Conservation (phyloP, 2,888 invertebrate species). For the Hypomecis punctinalis region DNA sequence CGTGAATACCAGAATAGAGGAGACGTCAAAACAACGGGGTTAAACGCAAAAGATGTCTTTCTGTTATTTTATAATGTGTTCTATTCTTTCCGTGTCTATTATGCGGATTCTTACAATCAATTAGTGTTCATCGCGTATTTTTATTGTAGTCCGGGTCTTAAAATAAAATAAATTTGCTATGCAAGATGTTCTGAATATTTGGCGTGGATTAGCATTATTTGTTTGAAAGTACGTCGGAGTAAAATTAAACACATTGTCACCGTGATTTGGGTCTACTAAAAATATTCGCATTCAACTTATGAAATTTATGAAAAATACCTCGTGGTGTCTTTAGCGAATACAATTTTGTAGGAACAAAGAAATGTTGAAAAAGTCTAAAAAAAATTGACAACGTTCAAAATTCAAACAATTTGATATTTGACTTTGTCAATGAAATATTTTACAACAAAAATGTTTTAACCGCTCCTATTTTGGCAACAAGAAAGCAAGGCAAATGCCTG, state of each 20-base stretch:
- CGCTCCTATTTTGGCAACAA: too few species aligned
- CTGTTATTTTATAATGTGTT: constrained; percentile 54
- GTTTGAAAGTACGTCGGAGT: constrained; percentile 10
- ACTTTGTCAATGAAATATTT: too few species aligned
- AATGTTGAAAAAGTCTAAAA: too few species aligned
- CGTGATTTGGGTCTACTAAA: not conserved
- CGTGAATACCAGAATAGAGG: constrained; percentile 69
- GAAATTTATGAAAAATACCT: not conserved
- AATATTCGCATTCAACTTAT: not conserved
- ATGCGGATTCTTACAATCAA: constrained; percentile 62
- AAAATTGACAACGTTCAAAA: too few species aligned
- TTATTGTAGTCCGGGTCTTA: constrained; percentile 42
- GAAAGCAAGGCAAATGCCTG: too few species aligned
- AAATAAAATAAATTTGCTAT: constrained; percentile 37
- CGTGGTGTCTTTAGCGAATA: too few species aligned
- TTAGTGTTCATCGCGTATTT: constrained; percentile 52
- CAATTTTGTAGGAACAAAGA: too few species aligned
- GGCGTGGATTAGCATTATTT: constrained; percentile 21
- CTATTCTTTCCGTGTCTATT: constrained; percentile 48
- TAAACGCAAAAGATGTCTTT: constrained; percentile 63
- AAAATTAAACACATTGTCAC: constrained; percentile 7
- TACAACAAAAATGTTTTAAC: too few species aligned
- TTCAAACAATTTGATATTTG: too few species aligned
- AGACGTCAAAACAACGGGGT: constrained; percentile 73
- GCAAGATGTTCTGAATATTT: constrained; percentile 35